A percentile compares a stretch with the other conserved stretches of the same genome.
Evolutionary conservation across 2,113 vertebrate species (phyloP).

Genomic region (Leptodactylus fuscus): DNA sequence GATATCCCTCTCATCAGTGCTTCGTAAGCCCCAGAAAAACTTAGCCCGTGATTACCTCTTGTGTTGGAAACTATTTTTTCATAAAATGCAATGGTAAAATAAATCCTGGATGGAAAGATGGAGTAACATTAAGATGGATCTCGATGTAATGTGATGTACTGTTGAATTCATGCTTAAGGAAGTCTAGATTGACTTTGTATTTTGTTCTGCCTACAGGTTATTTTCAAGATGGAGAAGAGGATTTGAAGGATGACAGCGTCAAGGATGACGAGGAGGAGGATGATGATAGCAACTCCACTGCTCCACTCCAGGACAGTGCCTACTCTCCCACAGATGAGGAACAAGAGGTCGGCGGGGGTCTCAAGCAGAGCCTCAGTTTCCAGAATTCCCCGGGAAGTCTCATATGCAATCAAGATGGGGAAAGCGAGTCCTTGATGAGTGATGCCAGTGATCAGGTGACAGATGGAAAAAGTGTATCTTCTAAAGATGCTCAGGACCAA

Average conservation of each 20-base stretch:
- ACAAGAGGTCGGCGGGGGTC: conserved; percentile 87
- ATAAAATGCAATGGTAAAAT: too few relatives aligned
- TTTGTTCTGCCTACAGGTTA: conserved; percentile 82
- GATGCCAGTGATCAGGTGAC: conserved; percentile 91
- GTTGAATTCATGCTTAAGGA: neutral
- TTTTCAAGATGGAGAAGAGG: conserved; percentile 86
- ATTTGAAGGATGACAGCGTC: conserved; percentile 80
- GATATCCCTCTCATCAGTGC: too few relatives aligned
- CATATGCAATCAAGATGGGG: conserved; percentile 90
- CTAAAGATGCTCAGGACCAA: conserved; percentile 79
- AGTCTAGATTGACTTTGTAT: neutral
- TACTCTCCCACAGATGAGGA: conserved; percentile 87
- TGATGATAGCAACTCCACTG: conserved; percentile 81
- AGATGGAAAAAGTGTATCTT: conserved; percentile 87
- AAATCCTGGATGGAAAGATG: too few relatives aligned
- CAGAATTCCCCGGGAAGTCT: conserved; percentile 95
- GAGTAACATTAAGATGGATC: too few relatives aligned
- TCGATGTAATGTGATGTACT: neutral
- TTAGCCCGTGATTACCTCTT: too few relatives aligned
- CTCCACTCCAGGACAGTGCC: conserved; percentile 85
- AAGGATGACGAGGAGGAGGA: conserved; percentile 89
- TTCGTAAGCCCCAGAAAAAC: too few relatives aligned
- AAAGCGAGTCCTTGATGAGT: conserved; percentile 91
- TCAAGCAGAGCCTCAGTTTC: conserved; percentile 91
- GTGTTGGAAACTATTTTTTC: too few relatives aligned